Percentiles rank a stretch among this genome's conserved stretches.
These are phyloP conservation scores for Percina caprodes DNA, from an alignment of 2,113 vertebrate genomes.

Conservation along the genomic window DNA sequence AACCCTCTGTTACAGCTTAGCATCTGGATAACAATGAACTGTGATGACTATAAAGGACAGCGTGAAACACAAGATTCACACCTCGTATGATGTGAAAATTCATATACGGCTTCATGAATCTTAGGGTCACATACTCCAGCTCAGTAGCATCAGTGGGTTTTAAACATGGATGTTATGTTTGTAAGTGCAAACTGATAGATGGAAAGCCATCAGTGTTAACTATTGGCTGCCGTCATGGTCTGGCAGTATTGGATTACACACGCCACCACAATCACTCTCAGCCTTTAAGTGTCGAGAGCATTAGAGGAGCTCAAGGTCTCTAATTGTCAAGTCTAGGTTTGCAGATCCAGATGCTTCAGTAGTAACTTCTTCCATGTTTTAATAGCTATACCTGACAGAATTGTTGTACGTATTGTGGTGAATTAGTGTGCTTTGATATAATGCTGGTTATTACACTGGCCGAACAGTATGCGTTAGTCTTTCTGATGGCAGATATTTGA, in stretches of 20 bases:
- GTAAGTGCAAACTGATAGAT: slow-evolving; percentile 59
- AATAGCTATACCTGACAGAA: background rate
- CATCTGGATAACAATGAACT: slow-evolving; percentile 1
- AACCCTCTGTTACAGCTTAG: background rate
- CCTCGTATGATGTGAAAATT: slow-evolving; percentile 17
- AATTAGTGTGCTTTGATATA: background rate
- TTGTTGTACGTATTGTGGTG: background rate
- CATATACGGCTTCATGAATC: slow-evolving; percentile 4
- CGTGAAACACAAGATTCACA: slow-evolving; percentile 20
- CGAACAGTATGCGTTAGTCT: background rate
- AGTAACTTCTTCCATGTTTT: background rate
- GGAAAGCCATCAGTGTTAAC: slow-evolving; percentile 67
- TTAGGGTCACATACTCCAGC: slow-evolving; percentile 28
- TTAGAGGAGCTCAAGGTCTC: slow-evolving; percentile 42
- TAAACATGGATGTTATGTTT: slow-evolving; percentile 64
- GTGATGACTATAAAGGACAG: background rate
- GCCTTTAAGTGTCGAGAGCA: slow-evolving; percentile 38
- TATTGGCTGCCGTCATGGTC: slow-evolving; percentile 56
- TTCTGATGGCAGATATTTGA: slow-evolving; percentile 2
- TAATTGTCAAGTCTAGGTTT: slow-evolving; percentile 28
- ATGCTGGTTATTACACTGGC: background rate
- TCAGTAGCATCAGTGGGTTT: slow-evolving; percentile 58
- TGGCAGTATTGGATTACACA: slow-evolving; percentile 68
- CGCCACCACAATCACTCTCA: slow-evolving; percentile 65
- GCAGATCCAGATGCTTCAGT: slow-evolving; percentile 2